Conservation (phyloP, 2,888 invertebrate genomes). For the Deilephila porcellus region DNA sequence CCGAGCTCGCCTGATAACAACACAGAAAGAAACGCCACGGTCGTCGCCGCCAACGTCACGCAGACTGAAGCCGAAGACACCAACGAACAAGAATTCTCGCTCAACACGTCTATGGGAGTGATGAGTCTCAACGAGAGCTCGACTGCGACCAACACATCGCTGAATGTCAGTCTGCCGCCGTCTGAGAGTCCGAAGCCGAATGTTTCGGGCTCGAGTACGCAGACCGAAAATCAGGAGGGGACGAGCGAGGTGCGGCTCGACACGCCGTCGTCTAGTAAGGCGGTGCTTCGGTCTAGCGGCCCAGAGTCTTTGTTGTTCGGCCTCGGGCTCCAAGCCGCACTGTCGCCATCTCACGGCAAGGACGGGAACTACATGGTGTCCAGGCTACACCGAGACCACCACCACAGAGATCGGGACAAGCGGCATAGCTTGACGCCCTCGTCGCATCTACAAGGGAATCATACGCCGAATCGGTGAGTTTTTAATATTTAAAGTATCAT, state of each 20-base stretch:
- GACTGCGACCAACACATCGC: slow-evolving; percentile 76
- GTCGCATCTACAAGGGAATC: slow-evolving; percentile 68
- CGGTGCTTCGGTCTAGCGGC: slow-evolving; percentile 55
- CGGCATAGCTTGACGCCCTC: slow-evolving; percentile 83
- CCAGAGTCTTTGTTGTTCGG: slow-evolving; percentile 74
- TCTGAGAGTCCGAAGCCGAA: slow-evolving; percentile 72
- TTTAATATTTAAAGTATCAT: too few relatives aligned
- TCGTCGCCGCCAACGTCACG: slow-evolving; percentile 45
- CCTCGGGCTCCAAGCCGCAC: slow-evolving; percentile 69
- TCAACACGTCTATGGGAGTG: slow-evolving; percentile 74
- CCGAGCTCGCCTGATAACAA: slow-evolving; percentile 86
- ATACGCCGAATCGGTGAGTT: slow-evolving; percentile 71
- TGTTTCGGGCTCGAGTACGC: slow-evolving; percentile 34
- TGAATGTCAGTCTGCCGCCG: slow-evolving; percentile 75
- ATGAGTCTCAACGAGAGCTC: slow-evolving; percentile 77
- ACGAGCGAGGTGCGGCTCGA: slow-evolving; percentile 46
- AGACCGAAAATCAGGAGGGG: background rate
- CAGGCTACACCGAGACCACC: slow-evolving; percentile 63
- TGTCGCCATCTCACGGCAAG: slow-evolving; percentile 73
- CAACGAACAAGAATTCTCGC: slow-evolving; percentile 59
- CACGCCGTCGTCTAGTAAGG: slow-evolving; percentile 71
- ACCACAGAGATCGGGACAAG: slow-evolving; percentile 76
- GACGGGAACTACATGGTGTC: slow-evolving; percentile 62
- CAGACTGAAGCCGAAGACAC: slow-evolving; percentile 54
- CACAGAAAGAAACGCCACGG: slow-evolving; percentile 60